Evolutionary conservation across 2,888 invertebrate genomes (phyloP).

Genomic region (Thumatha senex): DNA sequence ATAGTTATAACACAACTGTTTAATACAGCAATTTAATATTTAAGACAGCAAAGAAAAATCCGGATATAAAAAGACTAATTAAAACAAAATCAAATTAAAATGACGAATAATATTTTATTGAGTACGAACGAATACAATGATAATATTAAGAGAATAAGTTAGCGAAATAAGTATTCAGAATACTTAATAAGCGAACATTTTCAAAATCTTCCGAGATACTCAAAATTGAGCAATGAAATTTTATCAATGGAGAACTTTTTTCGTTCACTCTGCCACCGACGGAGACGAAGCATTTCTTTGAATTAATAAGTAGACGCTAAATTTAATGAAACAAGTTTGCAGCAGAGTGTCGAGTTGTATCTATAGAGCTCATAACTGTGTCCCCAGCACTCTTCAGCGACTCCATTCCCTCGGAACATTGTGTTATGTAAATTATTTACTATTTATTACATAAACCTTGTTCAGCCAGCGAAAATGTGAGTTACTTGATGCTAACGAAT

Average conservation of each 20-base stretch:
- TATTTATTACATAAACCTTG: conserved; percentile 24
- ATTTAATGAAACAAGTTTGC: conserved; percentile 77
- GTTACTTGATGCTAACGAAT: conserved; percentile 5
- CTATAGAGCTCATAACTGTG: conserved; percentile 54
- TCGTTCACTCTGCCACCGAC: conserved; percentile 45
- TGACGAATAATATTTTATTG: background rate
- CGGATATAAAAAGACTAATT: background rate
- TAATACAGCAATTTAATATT: background rate
- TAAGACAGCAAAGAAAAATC: background rate
- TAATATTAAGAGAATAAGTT: conserved; percentile 18
- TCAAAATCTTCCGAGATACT: conserved; percentile 36
- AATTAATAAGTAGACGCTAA: conserved; percentile 74
- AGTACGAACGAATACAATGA: conserved; percentile 3
- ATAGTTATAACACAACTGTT: no score
- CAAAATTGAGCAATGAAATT: conserved; percentile 50
- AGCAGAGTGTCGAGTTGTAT: conserved; percentile 53
- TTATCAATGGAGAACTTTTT: conserved; percentile 54
- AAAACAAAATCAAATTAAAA: background rate
- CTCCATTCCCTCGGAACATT: conserved; percentile 45
- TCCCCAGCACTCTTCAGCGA: conserved; percentile 39
- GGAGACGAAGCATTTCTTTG: conserved; percentile 59
- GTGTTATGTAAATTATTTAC: conserved; percentile 53
- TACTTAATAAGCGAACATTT: conserved; percentile 24
- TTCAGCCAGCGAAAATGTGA: conserved; percentile 15
- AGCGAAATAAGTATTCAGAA: conserved; percentile 25